Evolutionary conservation across 2,888 invertebrate species (phyloP).

Genomic region (Arge pagana): DNA sequence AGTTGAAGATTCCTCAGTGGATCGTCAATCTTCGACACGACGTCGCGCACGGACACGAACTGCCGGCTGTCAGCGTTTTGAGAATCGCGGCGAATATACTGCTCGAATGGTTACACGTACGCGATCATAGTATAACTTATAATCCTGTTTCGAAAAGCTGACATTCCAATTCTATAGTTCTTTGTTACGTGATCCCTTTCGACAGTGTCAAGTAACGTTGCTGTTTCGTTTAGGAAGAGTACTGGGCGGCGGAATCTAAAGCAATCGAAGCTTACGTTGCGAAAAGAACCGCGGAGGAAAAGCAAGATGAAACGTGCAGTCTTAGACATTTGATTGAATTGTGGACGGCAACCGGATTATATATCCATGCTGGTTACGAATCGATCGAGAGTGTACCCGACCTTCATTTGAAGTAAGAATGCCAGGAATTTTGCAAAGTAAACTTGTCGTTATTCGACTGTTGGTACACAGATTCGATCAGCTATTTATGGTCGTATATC

Average conservation of each 20-base stretch:
- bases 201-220: too few species aligned
- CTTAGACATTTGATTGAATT: slow-evolving; percentile 46
- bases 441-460: neutral
- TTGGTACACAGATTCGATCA: neutral
- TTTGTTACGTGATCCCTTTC: too few species aligned
- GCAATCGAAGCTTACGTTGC: slow-evolving; percentile 59
- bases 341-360: slow-evolving; percentile 50
- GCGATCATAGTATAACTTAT: slow-evolving; percentile 20
- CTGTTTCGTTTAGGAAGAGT: slow-evolving; percentile 58
- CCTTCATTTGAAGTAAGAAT: slow-evolving; percentile 39
- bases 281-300: slow-evolving; percentile 43
- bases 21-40: slow-evolving; percentile 79
- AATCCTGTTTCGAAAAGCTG: neutral
- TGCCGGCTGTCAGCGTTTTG: slow-evolving; percentile 69
- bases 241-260: slow-evolving; percentile 67
- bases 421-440: neutral
- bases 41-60: slow-evolving; percentile 71
- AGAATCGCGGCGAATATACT: slow-evolving; percentile 67
- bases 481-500: slow-evolving; percentile 8
- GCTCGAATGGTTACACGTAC: slow-evolving; percentile 70
- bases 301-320: slow-evolving; percentile 37
- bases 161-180: neutral
- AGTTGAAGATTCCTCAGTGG: slow-evolving; percentile 77
- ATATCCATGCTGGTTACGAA: slow-evolving; percentile 41
- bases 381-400: slow-evolving; percentile 45